These are phyloP conservation scores for Aporophyla nigra DNA, from an alignment of 2,888 invertebrate species.

Conservation along the genomic window DNA sequence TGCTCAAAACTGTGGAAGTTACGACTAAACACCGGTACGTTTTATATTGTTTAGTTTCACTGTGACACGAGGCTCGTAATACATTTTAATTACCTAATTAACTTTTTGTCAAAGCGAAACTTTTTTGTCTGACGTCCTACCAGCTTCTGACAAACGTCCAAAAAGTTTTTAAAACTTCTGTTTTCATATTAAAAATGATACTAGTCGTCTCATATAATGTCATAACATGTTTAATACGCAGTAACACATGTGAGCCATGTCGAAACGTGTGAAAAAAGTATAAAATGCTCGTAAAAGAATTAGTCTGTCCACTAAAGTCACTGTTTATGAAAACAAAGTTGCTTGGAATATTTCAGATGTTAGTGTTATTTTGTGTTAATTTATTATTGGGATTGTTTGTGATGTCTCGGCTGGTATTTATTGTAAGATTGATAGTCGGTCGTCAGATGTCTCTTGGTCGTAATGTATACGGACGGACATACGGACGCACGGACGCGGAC, in stretches of 20 bases:
- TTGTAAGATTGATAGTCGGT: slow-evolving; percentile 88
- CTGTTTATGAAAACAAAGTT: slow-evolving; percentile 76
- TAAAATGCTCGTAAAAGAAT: slow-evolving; percentile 82
- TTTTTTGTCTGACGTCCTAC: slow-evolving; percentile 75
- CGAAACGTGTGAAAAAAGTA: slow-evolving; percentile 86
- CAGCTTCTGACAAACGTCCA: slow-evolving; percentile 74
- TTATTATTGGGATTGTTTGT: slow-evolving; percentile 68
- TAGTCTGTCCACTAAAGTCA: slow-evolving; percentile 85
- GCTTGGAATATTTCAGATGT: slow-evolving; percentile 53
- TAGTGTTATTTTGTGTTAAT: slow-evolving; percentile 57
- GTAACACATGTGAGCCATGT: slow-evolving; percentile 67
- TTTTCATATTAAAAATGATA: slow-evolving; percentile 84
- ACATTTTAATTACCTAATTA: slow-evolving; percentile 82
- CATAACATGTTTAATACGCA: slow-evolving; percentile 84
- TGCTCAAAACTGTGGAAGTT: slow-evolving; percentile 69
- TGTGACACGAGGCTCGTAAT: slow-evolving; percentile 86
- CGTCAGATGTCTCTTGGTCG: slow-evolving; percentile 87
- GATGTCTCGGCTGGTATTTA: slow-evolving; percentile 83
- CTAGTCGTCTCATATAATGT: slow-evolving; percentile 83
- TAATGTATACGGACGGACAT: slow-evolving; percentile 73
- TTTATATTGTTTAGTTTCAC: slow-evolving; percentile 83
- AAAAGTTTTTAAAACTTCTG: slow-evolving; percentile 68
- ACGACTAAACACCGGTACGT: slow-evolving; percentile 72
- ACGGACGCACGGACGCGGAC: slow-evolving; percentile 73
- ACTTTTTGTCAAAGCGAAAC: slow-evolving; percentile 89